Percentiles rank a stretch among this genome's conserved stretches.
These are phyloP conservation scores for Cydia splendana DNA, from an alignment of 1,140 invertebrate species.

Conservation along the genomic window DNA sequence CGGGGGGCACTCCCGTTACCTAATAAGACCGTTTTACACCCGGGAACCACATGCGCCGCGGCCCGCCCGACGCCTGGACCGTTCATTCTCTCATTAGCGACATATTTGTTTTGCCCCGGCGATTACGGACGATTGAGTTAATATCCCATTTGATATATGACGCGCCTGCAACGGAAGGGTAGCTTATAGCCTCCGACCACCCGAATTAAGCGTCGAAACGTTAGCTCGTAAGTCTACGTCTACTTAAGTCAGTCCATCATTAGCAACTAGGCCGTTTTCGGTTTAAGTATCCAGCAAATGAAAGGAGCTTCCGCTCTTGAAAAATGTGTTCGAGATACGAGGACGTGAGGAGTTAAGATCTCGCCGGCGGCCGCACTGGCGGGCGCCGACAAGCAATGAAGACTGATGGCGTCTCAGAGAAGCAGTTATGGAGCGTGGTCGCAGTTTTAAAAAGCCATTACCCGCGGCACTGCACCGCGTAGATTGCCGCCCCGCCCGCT, in stretches of 20 bases:
- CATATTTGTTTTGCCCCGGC: conserved; percentile 66
- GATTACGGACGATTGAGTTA: conserved; percentile 70
- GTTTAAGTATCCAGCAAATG: conserved; percentile 40
- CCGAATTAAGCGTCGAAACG: conserved; percentile 6
- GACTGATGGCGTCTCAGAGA: conserved; percentile 75
- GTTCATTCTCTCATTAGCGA: conserved; percentile 73
- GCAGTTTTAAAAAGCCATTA: conserved; percentile 80
- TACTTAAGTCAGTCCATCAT: neutral
- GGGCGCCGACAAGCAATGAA: conserved; percentile 77
- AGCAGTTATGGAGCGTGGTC: conserved; percentile 76
- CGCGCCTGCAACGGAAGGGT: conserved; percentile 57
- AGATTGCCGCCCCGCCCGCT: conserved; percentile 60
- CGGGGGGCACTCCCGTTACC: conserved; percentile 76
- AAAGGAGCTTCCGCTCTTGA: conserved; percentile 60
- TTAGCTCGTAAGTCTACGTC: conserved; percentile 7
- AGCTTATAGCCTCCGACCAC: conserved; percentile 42
- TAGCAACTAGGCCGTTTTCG: neutral
- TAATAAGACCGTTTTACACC: conserved; percentile 79
- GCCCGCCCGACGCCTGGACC: conserved; percentile 52
- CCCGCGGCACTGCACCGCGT: conserved; percentile 72
- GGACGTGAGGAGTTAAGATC: conserved; percentile 73
- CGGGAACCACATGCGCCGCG: conserved; percentile 70
- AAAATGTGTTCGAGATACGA: conserved; percentile 66
- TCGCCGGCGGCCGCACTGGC: conserved; percentile 51
- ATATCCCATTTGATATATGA: conserved; percentile 68